Evolutionary conservation across 2,888 invertebrate genomes (phyloP), one percentile per base, ranked within the genome.

Genomic region (Bibio marci): DNA sequence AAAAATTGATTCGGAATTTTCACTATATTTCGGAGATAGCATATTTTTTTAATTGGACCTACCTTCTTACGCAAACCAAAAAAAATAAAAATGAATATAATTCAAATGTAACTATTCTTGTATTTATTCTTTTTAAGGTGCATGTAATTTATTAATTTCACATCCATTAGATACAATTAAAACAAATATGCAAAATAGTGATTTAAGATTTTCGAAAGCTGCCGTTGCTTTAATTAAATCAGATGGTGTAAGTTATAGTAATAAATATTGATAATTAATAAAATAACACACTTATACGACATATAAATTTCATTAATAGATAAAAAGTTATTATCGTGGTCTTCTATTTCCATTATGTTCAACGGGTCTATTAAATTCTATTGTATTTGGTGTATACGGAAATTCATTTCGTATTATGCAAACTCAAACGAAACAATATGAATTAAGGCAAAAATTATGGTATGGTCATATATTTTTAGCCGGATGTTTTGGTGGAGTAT

Each of bases 151-250:
- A 31, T 17, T 38, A 10, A 38, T 38, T 2, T 26, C 38, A 2
- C 38, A 38, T 33, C 38, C 38, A 14, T 17, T 38, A 3, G 38
- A 38, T 27, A 38, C 38, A 8, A 31, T 38, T 3, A 38, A 38
- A 31, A 38, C 38, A 13, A 38, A 38, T 31, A 38, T 38, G 38
- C 38, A 38, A 17, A 25, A 25, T 8, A 15, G 27, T 6, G 32
- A 38, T 19, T 17, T 38, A 17, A 10, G 32, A 26, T 38, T 38
- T 33, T 3, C 22, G 10, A 3, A 26, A 17, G 32, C 38, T 3
- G 22, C 33, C 2, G 7, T 18, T 3, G n/a, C 8, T 11, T 12
- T 38, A 10, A 13, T 27, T 22, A 38, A 38, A 38, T 14, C 32
- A 2, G 38, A 33, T 10, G 38, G 38, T 7, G 38, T 38, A 38